Evolutionary conservation across 2,797 vertebrate genomes (phyloP), one percentile per base, ranked within the genome.

Genomic region (Ciconia nigra): DNA sequence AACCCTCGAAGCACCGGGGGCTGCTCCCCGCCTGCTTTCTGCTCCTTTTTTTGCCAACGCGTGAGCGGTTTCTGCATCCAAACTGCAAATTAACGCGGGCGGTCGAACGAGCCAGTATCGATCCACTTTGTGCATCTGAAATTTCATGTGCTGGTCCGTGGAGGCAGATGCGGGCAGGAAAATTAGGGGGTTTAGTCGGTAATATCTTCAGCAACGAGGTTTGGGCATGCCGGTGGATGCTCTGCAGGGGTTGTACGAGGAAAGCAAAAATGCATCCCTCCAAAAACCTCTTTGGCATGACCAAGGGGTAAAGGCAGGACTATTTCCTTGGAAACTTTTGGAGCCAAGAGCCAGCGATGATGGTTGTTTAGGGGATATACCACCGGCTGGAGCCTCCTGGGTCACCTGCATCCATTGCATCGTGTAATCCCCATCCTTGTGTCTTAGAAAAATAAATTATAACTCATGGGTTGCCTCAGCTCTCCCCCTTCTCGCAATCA

Each of bases 41-140:
- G 6, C 31, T 57, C 6, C 25, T 8, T 18, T 51, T 54, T n/a
- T 10, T 14, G 18, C 35, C 2, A 0, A 28, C 0, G 2, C 0
- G 1, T 0, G 9, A 72, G 46, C 3, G 2, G 49, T 58, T 80
- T 72, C 73, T 55, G 74, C 73, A 84, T 84, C 49, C 71, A 77
- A 92, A 84, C 54, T n/a, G 12, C 49, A 47, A 35, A 73, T 92
- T 41, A 84, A 37, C 2, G 2, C 0, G 5, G 26, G n/a, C 0
- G 15, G 73, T 37, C 0, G 8, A 72, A 66, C 3, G 6, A 92
- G 55, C 55, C 0, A 2, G 3, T 63, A 84, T 84, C 1, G n/a
- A 90, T 90, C 55, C 25, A 5, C 62, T 79, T 51, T 31, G 61
- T 14, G 59, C 79, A 33, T 41, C 79, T 67, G 47, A 26, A 84